phyloP scores from a whole-genome alignment of 2,797 vertebrate genomes.

The Notolabrus celidotus region DNA sequence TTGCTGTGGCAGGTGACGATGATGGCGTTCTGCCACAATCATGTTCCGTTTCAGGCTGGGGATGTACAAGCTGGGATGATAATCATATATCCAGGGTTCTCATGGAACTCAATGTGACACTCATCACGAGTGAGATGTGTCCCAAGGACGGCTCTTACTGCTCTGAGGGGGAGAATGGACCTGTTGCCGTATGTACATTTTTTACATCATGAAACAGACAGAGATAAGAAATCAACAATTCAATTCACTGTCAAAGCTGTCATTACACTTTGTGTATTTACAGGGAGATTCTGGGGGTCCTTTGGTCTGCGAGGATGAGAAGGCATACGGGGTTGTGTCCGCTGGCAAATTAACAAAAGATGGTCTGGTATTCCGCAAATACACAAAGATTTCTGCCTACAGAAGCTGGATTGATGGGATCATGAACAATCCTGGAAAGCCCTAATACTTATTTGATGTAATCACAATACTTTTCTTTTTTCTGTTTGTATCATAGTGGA shows the following conservation, averaged over 20 bases:
- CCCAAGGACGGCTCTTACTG: background rate
- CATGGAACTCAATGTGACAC: slow-evolving; percentile 62
- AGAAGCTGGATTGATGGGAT: slow-evolving; percentile 65
- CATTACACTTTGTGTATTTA: slow-evolving; percentile 6
- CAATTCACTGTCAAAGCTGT: background rate
- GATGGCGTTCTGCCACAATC: background rate
- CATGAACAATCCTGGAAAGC: background rate
- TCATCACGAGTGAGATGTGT: fast-evolving
- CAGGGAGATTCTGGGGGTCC: slow-evolving; percentile 85
- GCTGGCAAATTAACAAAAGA: fast-evolving
- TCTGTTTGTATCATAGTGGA: background rate
- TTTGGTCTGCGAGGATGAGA: slow-evolving; percentile 75
- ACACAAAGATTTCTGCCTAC: slow-evolving; percentile 65
- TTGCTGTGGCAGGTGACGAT: slow-evolving; percentile 13
- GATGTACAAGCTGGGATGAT: fast-evolving
- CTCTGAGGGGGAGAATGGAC: slow-evolving; percentile 18
- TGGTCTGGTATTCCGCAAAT: slow-evolving; percentile 11
- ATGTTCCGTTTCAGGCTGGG: slow-evolving; percentile 69
- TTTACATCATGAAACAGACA: background rate
- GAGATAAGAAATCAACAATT: background rate
- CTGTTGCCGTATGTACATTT: background rate
- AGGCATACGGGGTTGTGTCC: slow-evolving; percentile 76
- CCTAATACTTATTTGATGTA: background rate
- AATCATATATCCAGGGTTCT: fast-evolving
- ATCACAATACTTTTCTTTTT: background rate